Evolutionary conservation across 1,140 invertebrate genomes (phyloP).

Genomic region (Cherax destructor): DNA sequence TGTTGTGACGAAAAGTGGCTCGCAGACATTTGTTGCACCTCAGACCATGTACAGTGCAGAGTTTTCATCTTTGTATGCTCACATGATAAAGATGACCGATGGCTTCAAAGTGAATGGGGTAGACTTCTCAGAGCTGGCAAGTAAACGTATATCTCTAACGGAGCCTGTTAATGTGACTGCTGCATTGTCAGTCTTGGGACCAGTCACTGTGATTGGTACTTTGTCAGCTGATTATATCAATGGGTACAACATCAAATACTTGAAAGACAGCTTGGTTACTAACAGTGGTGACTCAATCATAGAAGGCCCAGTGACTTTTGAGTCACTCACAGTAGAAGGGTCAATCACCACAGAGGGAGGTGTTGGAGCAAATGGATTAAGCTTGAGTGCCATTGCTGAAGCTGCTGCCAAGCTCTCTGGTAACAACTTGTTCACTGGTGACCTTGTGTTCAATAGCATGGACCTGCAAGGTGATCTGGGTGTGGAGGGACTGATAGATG

Average conservation of each 20-base stretch:
- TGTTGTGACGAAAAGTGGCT: slow-evolving; percentile 31
- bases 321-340: slow-evolving; percentile 15
- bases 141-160: background rate
- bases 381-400: slow-evolving; percentile 23
- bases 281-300: background rate
- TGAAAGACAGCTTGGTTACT: slow-evolving; percentile 27
- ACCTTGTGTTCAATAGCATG: background rate
- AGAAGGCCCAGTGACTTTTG: slow-evolving; percentile 4
- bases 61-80: slow-evolving; percentile 28
- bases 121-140: slow-evolving; percentile 15
- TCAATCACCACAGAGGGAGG: slow-evolving; percentile 10
- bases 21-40: slow-evolving; percentile 37
- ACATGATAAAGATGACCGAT: slow-evolving; percentile 6
- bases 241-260: background rate
- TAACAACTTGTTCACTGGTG: slow-evolving; percentile 26
- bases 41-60: slow-evolving; percentile 4
- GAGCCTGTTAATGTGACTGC: slow-evolving; percentile 23
- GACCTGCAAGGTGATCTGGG: slow-evolving; percentile 20
- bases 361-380: slow-evolving; percentile 37
- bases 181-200: slow-evolving; percentile 23
- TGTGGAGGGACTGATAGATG: slow-evolving; percentile 51
- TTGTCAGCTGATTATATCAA: slow-evolving; percentile 17
- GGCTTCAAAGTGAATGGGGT: slow-evolving; percentile 41
- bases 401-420: slow-evolving; percentile 31
- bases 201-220: slow-evolving; percentile 23